These are phyloP conservation scores for Cossypha niveicapilla DNA, from an alignment of 2,797 vertebrate genomes.

Conservation along the genomic window DNA sequence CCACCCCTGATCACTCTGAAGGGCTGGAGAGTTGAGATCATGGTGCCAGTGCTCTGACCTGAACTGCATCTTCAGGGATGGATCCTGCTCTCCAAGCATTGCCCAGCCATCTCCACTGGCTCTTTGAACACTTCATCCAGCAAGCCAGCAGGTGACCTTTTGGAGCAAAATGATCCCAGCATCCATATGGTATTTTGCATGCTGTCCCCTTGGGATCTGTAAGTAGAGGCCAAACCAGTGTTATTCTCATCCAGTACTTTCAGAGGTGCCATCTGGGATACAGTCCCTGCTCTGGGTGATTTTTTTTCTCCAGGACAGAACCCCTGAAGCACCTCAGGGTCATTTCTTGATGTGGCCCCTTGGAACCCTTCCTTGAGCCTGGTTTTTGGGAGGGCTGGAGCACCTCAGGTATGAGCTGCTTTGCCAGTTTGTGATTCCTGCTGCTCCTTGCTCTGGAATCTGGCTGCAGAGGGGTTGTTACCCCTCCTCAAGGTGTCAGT, in stretches of 20 bases:
- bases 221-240: not conserved
- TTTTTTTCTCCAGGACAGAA: not conserved
- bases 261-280: not conserved
- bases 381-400: not conserved
- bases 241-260: not conserved
- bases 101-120: not conserved
- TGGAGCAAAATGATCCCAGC: not conserved
- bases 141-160: not conserved
- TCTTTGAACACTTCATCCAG: not conserved
- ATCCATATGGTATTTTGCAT: not conserved
- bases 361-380: not conserved
- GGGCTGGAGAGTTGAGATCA: not conserved
- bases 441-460: not conserved
- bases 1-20: not conserved
- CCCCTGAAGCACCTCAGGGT: not conserved
- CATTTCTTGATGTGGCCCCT: not conserved
- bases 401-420: not conserved
- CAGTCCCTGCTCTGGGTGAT: not conserved
- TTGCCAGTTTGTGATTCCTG: not conserved
- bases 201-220: not conserved
- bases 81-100: not conserved
- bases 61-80: not conserved
- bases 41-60: not conserved
- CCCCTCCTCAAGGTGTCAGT: not conserved
- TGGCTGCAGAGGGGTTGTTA: not conserved